Evolutionary conservation across 2,797 vertebrate species (phyloP).

Genomic region (Rhinophrynus dorsalis): DNA sequence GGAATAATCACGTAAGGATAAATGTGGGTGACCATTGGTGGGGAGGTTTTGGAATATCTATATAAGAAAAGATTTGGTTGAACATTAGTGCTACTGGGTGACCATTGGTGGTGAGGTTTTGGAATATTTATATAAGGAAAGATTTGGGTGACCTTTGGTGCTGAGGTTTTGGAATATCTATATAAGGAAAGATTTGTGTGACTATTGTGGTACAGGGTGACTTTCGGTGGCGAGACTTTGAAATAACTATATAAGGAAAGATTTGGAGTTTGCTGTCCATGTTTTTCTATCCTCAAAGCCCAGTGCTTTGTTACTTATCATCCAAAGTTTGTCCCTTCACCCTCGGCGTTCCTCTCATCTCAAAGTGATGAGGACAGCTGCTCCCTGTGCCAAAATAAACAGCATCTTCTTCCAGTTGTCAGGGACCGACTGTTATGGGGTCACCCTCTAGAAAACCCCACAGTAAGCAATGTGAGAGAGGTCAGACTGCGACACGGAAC

Average conservation of each 20-base stretch:
- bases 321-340: neutral
- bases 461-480: neutral
- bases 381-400: slow-evolving; percentile 19
- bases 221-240: neutral
- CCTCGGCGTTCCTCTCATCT: neutral
- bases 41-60: no score
- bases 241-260: slow-evolving; percentile 30
- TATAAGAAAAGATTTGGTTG: no score
- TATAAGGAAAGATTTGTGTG: slow-evolving; percentile 21
- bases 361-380: slow-evolving; percentile 20
- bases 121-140: no score
- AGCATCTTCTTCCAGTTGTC: neutral
- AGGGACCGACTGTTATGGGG: neutral
- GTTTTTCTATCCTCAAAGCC: neutral
- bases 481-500: neutral
- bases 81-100: no score
- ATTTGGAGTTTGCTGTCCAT: neutral
- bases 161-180: slow-evolving; percentile 3
- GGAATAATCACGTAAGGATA: no score
- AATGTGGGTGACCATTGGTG: no score
- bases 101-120: no score
- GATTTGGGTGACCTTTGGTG: neutral
- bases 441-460: neutral
- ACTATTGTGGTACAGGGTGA: no score
- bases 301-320: neutral